Conservation (phyloP, 2,113 vertebrate species). For the Asarcornis scutulata region DNA sequence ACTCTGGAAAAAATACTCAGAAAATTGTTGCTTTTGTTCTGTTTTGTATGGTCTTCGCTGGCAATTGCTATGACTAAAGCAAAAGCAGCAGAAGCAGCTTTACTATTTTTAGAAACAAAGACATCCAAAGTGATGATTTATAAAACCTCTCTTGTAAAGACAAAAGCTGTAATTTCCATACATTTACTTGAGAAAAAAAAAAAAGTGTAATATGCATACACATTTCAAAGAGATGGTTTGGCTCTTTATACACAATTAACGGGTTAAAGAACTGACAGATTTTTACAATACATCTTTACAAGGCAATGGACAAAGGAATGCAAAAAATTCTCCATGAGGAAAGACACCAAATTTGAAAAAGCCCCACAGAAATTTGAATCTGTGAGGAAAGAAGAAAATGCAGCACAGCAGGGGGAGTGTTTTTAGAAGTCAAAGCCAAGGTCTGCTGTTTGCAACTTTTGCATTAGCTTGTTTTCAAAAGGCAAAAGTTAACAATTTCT, state of each 20-base stretch:
- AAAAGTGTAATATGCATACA: neutral
- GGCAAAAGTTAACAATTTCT: neutral
- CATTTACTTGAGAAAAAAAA: neutral
- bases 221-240: neutral
- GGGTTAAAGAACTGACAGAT: neutral
- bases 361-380: neutral
- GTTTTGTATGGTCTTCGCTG: neutral
- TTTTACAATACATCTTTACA: neutral
- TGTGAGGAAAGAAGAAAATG: neutral
- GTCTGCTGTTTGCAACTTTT: neutral
- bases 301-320: neutral
- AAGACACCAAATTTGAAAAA: neutral
- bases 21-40: neutral
- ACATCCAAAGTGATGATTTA: neutral
- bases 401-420: neutral
- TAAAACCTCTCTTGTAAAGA: neutral
- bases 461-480: neutral
- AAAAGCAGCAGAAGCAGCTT: neutral
- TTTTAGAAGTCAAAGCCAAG: too few relatives aligned
- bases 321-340: neutral
- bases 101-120: constrained; percentile 2
- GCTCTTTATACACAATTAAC: neutral
- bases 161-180: neutral
- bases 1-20: neutral
- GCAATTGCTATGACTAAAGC: neutral